These are phyloP conservation scores for Perithous albicinctus DNA, from an alignment of 2,888 invertebrate genomes.

Conservation along the genomic window DNA sequence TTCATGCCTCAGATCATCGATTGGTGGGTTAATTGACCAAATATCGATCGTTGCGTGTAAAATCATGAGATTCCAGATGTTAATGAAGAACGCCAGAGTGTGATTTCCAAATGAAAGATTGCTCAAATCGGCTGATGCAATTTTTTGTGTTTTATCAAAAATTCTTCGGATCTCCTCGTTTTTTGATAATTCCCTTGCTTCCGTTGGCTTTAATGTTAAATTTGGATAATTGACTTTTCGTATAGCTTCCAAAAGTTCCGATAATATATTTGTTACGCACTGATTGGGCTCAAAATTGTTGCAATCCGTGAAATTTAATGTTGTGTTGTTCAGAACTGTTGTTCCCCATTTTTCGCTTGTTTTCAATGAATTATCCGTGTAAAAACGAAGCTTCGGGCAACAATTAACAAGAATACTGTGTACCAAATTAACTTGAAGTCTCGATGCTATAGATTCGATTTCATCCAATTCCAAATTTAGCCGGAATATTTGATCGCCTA, in stretches of 20 bases:
- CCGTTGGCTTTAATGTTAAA: slow-evolving; percentile 60
- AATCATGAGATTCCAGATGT: slow-evolving; percentile 83
- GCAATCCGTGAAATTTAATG: slow-evolving; percentile 69
- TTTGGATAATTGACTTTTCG: slow-evolving; percentile 53
- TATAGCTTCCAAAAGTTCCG: slow-evolving; percentile 74
- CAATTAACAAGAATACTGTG: slow-evolving; percentile 91
- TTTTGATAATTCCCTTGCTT: slow-evolving; percentile 68
- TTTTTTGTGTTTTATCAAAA: slow-evolving; percentile 75
- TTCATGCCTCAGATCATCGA: slow-evolving; percentile 73
- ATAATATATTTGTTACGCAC: slow-evolving; percentile 77
- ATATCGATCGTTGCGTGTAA: slow-evolving; percentile 79
- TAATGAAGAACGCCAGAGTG: slow-evolving; percentile 81
- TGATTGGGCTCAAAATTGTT: slow-evolving; percentile 76
- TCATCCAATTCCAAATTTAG: slow-evolving; percentile 88
- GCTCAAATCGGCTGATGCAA: slow-evolving; percentile 78
- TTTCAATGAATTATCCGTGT: no score
- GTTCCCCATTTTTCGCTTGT: slow-evolving; percentile 75
- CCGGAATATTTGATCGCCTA: slow-evolving; percentile 87
- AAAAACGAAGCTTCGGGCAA: slow-evolving; percentile 88
- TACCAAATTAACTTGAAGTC: slow-evolving; percentile 90
- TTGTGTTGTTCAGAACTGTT: slow-evolving; percentile 82
- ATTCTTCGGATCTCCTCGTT: slow-evolving; percentile 71
- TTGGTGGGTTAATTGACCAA: slow-evolving; percentile 76
- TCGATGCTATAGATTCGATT: slow-evolving; percentile 89
- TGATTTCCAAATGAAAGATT: slow-evolving; percentile 81